Conservation (phyloP, 2,888 invertebrate species). For the Resseliella maxima region DNA sequence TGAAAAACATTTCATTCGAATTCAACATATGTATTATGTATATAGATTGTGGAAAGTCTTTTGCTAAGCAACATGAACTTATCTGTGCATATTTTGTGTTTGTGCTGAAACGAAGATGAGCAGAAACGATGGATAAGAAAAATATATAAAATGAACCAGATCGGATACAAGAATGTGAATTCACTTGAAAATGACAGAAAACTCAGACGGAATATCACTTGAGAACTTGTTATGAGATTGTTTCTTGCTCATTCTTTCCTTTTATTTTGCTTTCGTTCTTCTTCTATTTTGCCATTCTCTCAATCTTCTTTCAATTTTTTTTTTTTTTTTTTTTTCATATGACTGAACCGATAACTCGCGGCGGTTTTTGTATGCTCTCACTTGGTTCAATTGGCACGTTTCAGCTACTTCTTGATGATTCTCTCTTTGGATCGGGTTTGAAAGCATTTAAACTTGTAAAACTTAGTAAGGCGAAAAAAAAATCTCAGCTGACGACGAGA, state of each 20-base stretch:
- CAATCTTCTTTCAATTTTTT: no score
- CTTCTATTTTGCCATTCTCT: no score
- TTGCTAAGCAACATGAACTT: neutral
- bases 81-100: no score
- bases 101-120: neutral
- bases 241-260: neutral
- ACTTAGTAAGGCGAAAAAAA: neutral
- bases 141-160: neutral
- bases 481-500: slow-evolving; percentile 3
- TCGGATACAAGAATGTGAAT: neutral
- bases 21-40: neutral
- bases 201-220: slow-evolving; percentile 2
- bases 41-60: neutral
- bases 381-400: neutral
- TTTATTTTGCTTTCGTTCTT: neutral
- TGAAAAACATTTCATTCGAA: neutral
- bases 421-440: neutral
- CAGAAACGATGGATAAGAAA: neutral
- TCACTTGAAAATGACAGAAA: neutral
- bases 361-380: neutral
- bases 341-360: slow-evolving; percentile 28
- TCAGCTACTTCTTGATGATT: neutral
- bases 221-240: neutral
- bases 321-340: neutral
- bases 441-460: neutral